Evolutionary conservation across 2,797 vertebrate species (phyloP), one percentile per base, ranked within the genome.

Genomic region (Hemibagrus guttatus): DNA sequence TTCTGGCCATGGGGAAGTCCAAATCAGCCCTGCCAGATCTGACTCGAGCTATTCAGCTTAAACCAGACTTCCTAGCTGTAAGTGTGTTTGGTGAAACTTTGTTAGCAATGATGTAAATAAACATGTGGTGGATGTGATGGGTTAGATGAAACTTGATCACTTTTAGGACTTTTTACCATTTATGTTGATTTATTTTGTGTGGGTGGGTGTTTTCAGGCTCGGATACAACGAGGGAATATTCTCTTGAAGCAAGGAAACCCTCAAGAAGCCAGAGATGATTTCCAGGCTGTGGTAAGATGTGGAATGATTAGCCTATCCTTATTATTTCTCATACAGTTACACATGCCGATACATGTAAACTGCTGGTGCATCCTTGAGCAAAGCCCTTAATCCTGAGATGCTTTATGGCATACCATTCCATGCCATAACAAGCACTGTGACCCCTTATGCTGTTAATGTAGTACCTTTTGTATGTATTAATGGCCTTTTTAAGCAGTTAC

Each of bases 1-100:
- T 97, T 86, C 90, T 97, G 90, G 96, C 96, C 0, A 96, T 97
- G 96, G 96, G 96, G 2, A 97, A 96, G 89, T 97, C 96, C 82
- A 96, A 95, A 88, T 96, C 96, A 0, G 96, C 96, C 0, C 92
- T 97, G 59, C 96, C 96, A 0, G 96, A 97, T 84, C 94, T 97
- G 85, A 94, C 94, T 80, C 95, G 89, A 76, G 96, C 96, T 86
- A 97, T 97, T 87, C 94, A 96, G 61, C 96, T 97, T 64, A 97
- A 97, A 89, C 96, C 96, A 0, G 96, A 97, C 91, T 97, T 97
- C 90, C 89, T 96, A 83, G 96, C 95, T 26, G 96, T 97, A 90
- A 94, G 96, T 94, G 81, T 66, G 54, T 58, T 49, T 7, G 61
- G 52, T 61, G 63, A n/a, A n/a, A n/a, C 42, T 58, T 85, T 66